These are phyloP conservation scores for Crossocerus cetratus DNA, from an alignment of 2,888 invertebrate genomes.

Conservation along the genomic window DNA sequence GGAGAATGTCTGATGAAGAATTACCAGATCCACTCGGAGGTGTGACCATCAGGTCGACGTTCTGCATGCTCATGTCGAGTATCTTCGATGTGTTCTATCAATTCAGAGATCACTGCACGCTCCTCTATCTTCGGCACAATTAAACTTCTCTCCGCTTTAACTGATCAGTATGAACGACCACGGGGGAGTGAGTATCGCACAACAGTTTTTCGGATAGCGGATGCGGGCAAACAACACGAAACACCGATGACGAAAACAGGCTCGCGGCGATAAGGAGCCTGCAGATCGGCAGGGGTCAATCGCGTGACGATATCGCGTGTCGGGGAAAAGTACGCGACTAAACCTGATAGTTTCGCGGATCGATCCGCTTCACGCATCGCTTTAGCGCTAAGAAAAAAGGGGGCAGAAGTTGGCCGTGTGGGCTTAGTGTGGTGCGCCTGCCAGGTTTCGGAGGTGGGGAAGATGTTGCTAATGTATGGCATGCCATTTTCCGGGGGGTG, in stretches of 20 bases:
- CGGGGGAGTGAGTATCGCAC: slow-evolving; percentile 27
- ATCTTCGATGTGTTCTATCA: no score
- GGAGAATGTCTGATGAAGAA: slow-evolving; percentile 8
- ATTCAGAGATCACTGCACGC: neutral
- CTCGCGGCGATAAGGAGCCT: slow-evolving; percentile 45
- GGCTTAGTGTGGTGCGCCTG: no score
- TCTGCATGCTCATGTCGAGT: slow-evolving; percentile 38
- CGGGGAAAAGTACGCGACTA: slow-evolving; percentile 30
- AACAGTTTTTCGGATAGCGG: slow-evolving; percentile 25
- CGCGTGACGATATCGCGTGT: slow-evolving; percentile 34
- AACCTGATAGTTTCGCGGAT: slow-evolving; percentile 11
- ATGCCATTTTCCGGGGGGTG: no score
- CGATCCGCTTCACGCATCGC: neutral
- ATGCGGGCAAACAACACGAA: slow-evolving; percentile 33
- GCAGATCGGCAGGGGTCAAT: slow-evolving; percentile 45
- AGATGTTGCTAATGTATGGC: no score
- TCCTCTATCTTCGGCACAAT: neutral
- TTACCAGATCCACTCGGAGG: slow-evolving; percentile 43
- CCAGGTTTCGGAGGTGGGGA: no score
- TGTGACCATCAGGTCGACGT: slow-evolving; percentile 31
- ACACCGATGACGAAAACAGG: slow-evolving; percentile 37
- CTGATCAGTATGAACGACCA: slow-evolving; percentile 19
- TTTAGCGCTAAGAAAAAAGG: no score
- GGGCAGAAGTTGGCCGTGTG: no score
- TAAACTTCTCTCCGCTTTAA: slow-evolving; percentile 5